Evolutionary conservation across 1,140 invertebrate genomes (phyloP), one percentile per base, ranked within the genome.

Genomic region (Drosophila lacertosa): DNA sequence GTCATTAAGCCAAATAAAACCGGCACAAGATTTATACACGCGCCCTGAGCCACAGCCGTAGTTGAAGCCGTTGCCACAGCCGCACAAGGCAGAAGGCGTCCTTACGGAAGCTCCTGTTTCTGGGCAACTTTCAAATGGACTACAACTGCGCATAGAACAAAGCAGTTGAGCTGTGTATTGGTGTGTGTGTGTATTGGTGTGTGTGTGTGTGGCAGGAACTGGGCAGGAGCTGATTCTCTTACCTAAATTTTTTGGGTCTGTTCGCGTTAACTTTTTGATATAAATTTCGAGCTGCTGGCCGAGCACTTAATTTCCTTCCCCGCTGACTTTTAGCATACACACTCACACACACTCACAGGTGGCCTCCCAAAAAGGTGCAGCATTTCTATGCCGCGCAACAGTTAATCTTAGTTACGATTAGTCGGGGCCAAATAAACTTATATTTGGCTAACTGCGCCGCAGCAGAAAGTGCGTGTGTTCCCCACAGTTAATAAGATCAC

Each of bases 1-100:
- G 89, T 90, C 89, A 90, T 90, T 90, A 90, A 90, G 89, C 89
- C 88, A 90, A 90, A 90, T 90, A 90, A 90, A 90, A 90, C 89
- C 89, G 77, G 79, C 89, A 66, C 74, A 90, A 90, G 89, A 90
- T 90, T 90, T 90, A 90, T 90, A 74, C 66, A 74, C 76, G 82
- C 82, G 81, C 76, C 76, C 51, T n/a, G 15, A 50, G 33, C 24
- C 35, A 22, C 13, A 50, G 50, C 22, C 18, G 16, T 9, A 22
- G 42, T 7, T n/a, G 32, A 7, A 29, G 26, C 77, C 53, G n/a
- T n/a, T 39, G 33, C 26, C 35, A 16, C n/a, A 50, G 51, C 22
- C 13, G 20, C 6, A 22, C 33, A 35, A 50, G 6, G 6, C 15
- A 51, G 45, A 26, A 53, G 37, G 39, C 15, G 51, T 37, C 20